These are phyloP conservation scores for Ernsta delagoae DNA, from an alignment of 2,888 invertebrate genomes.

Conservation along the genomic window DNA sequence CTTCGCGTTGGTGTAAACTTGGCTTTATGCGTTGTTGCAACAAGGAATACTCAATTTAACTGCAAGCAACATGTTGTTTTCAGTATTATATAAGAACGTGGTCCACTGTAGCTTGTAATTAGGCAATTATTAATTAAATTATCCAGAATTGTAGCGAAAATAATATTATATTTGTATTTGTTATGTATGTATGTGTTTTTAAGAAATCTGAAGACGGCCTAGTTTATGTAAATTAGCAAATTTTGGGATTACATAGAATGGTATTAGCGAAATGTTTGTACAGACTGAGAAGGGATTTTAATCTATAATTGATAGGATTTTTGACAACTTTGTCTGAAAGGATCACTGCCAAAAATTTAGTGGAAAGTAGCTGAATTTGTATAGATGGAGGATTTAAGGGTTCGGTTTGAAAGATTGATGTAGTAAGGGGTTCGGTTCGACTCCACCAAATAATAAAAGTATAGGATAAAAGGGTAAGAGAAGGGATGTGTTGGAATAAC, in stretches of 20 bases:
- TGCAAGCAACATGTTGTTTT: too few species aligned
- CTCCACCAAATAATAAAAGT: too few species aligned
- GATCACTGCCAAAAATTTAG: conserved; percentile 33
- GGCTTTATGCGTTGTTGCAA: too few species aligned
- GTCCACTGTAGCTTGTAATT: conserved; percentile 27
- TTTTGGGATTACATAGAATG: not conserved
- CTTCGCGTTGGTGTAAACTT: too few species aligned
- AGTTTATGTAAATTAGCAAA: not conserved
- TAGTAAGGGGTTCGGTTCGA: too few species aligned
- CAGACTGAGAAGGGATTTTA: conserved; percentile 10
- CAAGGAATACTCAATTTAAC: too few species aligned
- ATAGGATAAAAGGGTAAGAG: too few species aligned
- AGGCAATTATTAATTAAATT: not conserved
- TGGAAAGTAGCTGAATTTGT: conserved; percentile 23
- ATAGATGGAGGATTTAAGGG: not conserved
- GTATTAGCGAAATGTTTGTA: conserved; percentile 27
- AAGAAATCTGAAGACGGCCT: conserved; percentile 3
- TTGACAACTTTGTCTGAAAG: conserved; percentile 26
- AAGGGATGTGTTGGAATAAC: too few species aligned
- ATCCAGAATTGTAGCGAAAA: not conserved
- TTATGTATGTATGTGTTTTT: not conserved
- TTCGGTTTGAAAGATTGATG: conserved; percentile 27
- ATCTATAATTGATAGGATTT: conserved; percentile 12
- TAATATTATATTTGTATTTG: not conserved
- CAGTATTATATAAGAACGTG: conserved; percentile 22